A percentile compares a stretch with the other conserved stretches of the same genome.
Conservation (phyloP, 1,140 invertebrate species). For the Temnothorax nylanderi region DNA sequence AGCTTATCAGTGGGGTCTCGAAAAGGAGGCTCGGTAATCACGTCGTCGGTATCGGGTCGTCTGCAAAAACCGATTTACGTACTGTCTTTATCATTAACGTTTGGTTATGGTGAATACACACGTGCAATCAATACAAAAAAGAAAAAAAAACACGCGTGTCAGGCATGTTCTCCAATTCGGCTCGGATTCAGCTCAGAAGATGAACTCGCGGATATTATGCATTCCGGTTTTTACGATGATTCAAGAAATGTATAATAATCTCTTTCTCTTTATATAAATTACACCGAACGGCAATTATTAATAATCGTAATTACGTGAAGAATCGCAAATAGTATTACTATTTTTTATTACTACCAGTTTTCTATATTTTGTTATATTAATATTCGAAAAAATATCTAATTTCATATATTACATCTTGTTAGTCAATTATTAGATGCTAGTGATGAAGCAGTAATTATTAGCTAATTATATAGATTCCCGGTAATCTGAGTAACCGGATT, state of each 20-base stretch:
- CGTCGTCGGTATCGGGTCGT: slow-evolving; percentile 69
- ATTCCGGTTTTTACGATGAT: not conserved
- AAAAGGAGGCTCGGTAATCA: slow-evolving; percentile 71
- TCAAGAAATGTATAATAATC: not conserved
- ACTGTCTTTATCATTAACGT: slow-evolving; percentile 33
- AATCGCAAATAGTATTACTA: not conserved
- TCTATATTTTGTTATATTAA: not conserved
- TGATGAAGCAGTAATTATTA: not conserved
- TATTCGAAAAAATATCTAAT: not conserved
- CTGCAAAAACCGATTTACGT: slow-evolving; percentile 71
- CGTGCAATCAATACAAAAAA: not conserved
- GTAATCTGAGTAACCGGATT: not conserved
- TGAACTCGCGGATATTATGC: not conserved
- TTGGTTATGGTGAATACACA: not conserved
- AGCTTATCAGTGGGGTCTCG: slow-evolving; percentile 76
- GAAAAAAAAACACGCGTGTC: not conserved
- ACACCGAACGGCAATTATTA: not conserved
- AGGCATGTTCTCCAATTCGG: not conserved
- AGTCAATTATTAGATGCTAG: not conserved
- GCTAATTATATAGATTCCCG: not conserved
- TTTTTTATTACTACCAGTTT: not conserved
- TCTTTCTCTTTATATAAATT: not conserved
- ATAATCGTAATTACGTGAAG: not conserved
- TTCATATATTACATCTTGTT: too few relatives aligned
- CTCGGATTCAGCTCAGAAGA: not conserved